These are phyloP conservation scores for Pongo pygmaeus DNA, from an alignment of 2,113 vertebrate genomes.

Conservation along the genomic window DNA sequence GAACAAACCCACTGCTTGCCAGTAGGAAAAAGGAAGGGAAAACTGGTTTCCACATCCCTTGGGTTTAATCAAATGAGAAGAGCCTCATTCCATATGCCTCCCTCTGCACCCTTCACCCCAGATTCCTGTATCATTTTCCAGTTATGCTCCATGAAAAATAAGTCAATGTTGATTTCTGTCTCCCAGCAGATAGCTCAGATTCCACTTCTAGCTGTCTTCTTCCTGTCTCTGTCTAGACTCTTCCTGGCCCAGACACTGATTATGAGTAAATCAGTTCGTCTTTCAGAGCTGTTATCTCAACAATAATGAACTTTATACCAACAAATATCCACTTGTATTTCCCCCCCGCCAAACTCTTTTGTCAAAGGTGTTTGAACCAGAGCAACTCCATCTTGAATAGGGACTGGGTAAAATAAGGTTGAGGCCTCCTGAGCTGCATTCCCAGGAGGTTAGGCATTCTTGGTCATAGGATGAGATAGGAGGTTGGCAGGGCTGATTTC, in stretches of 20 bases:
- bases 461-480: too few relatives aligned
- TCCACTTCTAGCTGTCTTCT: background rate
- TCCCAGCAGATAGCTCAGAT: background rate
- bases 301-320: background rate
- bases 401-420: too few relatives aligned
- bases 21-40: too few relatives aligned
- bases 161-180: background rate
- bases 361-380: too few relatives aligned
- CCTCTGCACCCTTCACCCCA: too few relatives aligned
- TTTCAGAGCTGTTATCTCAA: background rate
- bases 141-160: background rate
- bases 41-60: background rate
- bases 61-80: background rate
- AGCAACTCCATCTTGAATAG: too few relatives aligned
- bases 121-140: background rate
- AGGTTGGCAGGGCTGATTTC: background rate
- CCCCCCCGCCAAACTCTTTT: background rate
- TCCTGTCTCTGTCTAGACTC: background rate
- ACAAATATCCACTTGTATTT: background rate
- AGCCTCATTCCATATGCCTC: background rate
- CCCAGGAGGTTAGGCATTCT: too few relatives aligned
- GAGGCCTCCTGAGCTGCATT: too few relatives aligned
- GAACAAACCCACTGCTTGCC: background rate
- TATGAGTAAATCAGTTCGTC: background rate
- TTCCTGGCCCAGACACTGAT: background rate